Evolutionary conservation across 2,113 vertebrate species (phyloP), one percentile per base, ranked within the genome.

Genomic region (Caretta caretta): DNA sequence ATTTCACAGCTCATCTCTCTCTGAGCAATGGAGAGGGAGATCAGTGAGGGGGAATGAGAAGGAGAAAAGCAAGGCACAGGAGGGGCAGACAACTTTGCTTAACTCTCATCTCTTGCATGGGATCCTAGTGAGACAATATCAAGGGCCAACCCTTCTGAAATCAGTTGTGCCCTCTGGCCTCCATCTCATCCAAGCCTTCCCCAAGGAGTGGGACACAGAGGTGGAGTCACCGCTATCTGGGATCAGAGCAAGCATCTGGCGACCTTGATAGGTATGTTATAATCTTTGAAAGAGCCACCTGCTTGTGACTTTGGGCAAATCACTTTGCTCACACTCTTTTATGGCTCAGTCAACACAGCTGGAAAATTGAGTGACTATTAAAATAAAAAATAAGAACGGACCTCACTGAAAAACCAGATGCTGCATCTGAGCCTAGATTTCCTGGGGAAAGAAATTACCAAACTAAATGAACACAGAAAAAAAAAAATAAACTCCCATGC

Each of bases 301-400:
- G 49, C 65, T 86, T 88, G 80, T 89, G 86, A 90, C 89, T 95
- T 91, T 50, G 62, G 38, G 65, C 89, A 96, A 83, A n/a, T 65
- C 13, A 3, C 12, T 78, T 89, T 91, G n/a, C 76, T 91, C 89
- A 75, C 78, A 89, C 89, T 82, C 93, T 92, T 92, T 93, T 86
- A 90, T 76, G 90, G 76, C 84, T 93, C 93, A 87, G 72, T 93
- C 93, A 96, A 91, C 90, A 53, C 88, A 93, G 46, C 62, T 85
- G 86, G 95, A 94, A 97, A 89, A 89, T 22, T 3, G 2, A 92
- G 83, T 1, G 42, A 19, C 46, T 83, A 19, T 80, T 86, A 88
- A 89, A 95, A 76, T 57, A 7, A 8, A 65, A 95, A 89, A 95
- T 90, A 91, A 92, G 97, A 92, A 97, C 86, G 80, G 94, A 95